Evolutionary conservation across 2,113 vertebrate species (phyloP).

Genomic region (Pelodiscus sinensis): DNA sequence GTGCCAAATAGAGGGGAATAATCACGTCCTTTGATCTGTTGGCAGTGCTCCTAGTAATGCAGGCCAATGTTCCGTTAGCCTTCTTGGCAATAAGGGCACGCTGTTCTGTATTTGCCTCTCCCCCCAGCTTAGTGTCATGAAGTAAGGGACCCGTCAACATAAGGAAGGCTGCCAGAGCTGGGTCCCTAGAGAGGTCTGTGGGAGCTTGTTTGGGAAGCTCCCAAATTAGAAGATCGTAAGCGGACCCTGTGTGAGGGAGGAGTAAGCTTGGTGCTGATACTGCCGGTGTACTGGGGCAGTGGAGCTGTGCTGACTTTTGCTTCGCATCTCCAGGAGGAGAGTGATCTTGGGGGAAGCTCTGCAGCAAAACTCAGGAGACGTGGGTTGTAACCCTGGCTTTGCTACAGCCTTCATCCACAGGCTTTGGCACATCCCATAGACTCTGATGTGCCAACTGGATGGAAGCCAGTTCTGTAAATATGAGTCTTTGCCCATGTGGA

Average conservation of each 20-base stretch:
- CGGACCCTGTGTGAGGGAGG: background rate
- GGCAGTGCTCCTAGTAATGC: too few relatives aligned
- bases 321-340: background rate
- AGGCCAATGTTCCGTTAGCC: too few relatives aligned
- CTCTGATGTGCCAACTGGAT: background rate
- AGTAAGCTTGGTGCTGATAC: background rate
- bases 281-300: background rate
- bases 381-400: background rate
- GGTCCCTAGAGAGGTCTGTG: background rate
- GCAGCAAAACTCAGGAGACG: background rate
- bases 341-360: background rate
- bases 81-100: too few relatives aligned
- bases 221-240: background rate
- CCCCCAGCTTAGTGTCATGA: background rate
- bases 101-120: too few relatives aligned
- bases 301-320: background rate
- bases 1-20: too few relatives aligned
- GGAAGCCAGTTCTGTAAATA: background rate
- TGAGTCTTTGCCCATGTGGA: background rate
- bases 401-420: background rate
- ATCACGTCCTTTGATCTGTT: too few relatives aligned
- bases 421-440: background rate
- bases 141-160: background rate
- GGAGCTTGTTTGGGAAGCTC: background rate
- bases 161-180: background rate